These are phyloP conservation scores for Thelaira solivaga DNA, from an alignment of 2,888 invertebrate genomes.

Conservation along the genomic window DNA sequence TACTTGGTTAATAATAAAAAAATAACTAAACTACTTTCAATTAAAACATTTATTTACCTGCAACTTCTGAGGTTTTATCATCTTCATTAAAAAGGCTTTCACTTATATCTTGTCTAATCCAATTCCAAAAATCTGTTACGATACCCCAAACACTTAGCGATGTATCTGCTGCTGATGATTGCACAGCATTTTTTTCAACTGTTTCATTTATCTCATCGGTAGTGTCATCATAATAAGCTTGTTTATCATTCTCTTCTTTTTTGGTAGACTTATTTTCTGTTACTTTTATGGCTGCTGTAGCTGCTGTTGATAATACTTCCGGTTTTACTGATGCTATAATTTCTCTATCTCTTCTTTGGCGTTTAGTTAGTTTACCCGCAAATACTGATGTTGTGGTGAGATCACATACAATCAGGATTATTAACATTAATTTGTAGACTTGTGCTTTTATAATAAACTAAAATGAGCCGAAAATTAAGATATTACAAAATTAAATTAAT, in stretches of 20 bases:
- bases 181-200: constrained; percentile 67
- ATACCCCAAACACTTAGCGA: constrained; percentile 71
- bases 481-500: not conserved
- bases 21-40: no score
- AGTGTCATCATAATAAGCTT: constrained; percentile 53
- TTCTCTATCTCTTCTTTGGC: constrained; percentile 53
- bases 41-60: constrained; percentile 31
- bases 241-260: constrained; percentile 52
- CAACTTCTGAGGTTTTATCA: constrained; percentile 35
- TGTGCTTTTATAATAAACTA: constrained; percentile 69
- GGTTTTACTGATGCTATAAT: constrained; percentile 52
- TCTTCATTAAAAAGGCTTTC: constrained; percentile 70
- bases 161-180: constrained; percentile 67
- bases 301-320: constrained; percentile 35
- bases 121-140: constrained; percentile 72
- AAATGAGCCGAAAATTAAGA: constrained; percentile 56
- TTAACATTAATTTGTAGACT: constrained; percentile 65
- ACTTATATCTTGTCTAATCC: constrained; percentile 72
- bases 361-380: constrained; percentile 68
- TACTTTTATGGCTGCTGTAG: not conserved
- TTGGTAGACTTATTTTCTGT: constrained; percentile 10
- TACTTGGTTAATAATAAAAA: not conserved
- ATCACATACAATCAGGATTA: constrained; percentile 66
- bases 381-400: constrained; percentile 63
- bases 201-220: constrained; percentile 53